Conservation (phyloP, 2,113 vertebrate species). For the Myrmophylax atrothorax region DNA sequence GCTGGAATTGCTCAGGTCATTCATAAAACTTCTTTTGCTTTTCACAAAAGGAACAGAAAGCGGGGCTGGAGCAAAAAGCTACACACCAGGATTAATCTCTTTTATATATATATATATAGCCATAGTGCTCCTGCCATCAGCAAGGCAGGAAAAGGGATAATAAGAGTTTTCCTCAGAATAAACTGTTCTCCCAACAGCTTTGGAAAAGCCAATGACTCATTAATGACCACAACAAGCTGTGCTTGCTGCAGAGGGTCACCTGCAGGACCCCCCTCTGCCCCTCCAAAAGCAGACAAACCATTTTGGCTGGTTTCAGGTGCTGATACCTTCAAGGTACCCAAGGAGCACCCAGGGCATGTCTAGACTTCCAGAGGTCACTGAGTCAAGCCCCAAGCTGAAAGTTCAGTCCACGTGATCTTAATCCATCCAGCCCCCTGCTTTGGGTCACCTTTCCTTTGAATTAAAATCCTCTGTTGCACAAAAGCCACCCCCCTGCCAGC, state of each 20-base stretch:
- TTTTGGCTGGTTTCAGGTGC: not conserved
- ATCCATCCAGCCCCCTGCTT: not conserved
- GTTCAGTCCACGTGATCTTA: not conserved
- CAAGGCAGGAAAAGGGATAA: not conserved
- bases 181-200: not conserved
- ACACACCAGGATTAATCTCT: not conserved
- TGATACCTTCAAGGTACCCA: not conserved
- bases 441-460: not conserved
- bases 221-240: not conserved
- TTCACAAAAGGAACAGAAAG: slow-evolving; percentile 46
- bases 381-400: not conserved
- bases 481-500: not conserved
- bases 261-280: not conserved
- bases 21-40: slow-evolving; percentile 66
- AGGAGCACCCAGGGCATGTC: not conserved
- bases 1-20: slow-evolving; percentile 65
- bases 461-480: not conserved
- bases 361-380: not conserved
- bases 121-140: not conserved
- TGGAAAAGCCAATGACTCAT: not conserved
- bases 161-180: not conserved
- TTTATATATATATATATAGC: fast-evolving
- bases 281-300: fast-evolving
- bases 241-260: not conserved
- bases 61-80: slow-evolving; percentile 18